A percentile compares a stretch with the other conserved stretches of the same genome.
Evolutionary conservation across 2,888 invertebrate species (phyloP).

Genomic region (Cheilosia grossa): DNA sequence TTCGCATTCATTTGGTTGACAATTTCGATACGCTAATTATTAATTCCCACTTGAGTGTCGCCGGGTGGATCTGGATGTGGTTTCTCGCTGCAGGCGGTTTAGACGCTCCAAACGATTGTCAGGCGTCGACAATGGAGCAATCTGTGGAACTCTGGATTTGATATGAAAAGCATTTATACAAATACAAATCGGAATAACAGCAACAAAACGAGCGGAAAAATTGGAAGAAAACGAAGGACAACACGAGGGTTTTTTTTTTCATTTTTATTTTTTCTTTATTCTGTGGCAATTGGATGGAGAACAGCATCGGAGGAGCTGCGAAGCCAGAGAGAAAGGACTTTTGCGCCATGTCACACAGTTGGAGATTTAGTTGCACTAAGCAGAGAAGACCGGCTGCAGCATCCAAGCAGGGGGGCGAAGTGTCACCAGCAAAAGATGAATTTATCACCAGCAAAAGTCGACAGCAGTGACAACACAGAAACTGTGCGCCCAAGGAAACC

Average conservation of each 20-base stretch:
- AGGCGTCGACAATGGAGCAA: constrained; percentile 55
- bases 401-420: constrained; percentile 65
- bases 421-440: constrained; percentile 79
- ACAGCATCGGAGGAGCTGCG: not conserved
- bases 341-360: constrained; percentile 55
- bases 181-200: constrained; percentile 35
- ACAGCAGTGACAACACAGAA: constrained; percentile 74
- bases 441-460: constrained; percentile 78
- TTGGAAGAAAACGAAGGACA: constrained; percentile 20
- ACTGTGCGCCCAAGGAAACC: constrained; percentile 55
- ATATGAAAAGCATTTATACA: constrained; percentile 31
- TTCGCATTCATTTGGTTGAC: constrained; percentile 51
- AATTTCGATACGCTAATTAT: constrained; percentile 74
- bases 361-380: constrained; percentile 54
- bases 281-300: not conserved
- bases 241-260: constrained; percentile 15
- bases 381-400: constrained; percentile 19
- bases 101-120: constrained; percentile 20
- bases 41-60: constrained; percentile 69
- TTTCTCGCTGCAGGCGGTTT: constrained; percentile 26
- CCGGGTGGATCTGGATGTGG: constrained; percentile 21
- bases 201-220: constrained; percentile 17
- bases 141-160: constrained; percentile 18
- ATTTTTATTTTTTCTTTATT: constrained; percentile 15
- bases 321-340: constrained; percentile 31